Evolutionary conservation across 1,140 invertebrate genomes (phyloP).

Genomic region (Macrobrachium rosenbergii): DNA sequence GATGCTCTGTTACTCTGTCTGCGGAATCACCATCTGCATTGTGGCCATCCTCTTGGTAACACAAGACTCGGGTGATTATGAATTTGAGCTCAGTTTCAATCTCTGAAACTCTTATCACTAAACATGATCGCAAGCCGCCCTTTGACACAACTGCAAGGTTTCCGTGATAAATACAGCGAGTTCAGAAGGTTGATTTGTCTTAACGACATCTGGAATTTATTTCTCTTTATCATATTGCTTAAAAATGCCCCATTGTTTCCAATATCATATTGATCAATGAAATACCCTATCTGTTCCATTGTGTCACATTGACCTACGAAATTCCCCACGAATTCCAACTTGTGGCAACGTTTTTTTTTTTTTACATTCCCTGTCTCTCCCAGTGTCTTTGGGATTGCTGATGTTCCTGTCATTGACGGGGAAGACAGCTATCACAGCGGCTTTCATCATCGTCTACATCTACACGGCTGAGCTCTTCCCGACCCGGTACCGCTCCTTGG

Average conservation of each 20-base stretch:
- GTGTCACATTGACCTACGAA: not conserved
- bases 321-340: not conserved
- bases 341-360: too few species aligned
- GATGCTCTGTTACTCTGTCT: not conserved
- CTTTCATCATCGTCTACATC: slow-evolving; percentile 51
- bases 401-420: slow-evolving; percentile 10
- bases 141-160: too few species aligned
- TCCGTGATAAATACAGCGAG: too few species aligned
- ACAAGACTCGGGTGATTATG: too few species aligned
- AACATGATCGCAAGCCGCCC: too few species aligned
- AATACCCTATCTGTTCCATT: too few species aligned
- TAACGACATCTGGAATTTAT: not conserved
- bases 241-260: not conserved
- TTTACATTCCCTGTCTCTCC: not conserved
- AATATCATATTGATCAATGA: too few species aligned
- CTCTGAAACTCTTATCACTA: too few species aligned
- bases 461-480: slow-evolving; percentile 61
- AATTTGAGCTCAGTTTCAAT: too few species aligned
- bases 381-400: not conserved
- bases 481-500: slow-evolving; percentile 19
- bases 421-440: slow-evolving; percentile 44
- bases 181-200: too few species aligned
- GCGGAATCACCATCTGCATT: not conserved
- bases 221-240: not conserved
- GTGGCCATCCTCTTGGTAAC: too few species aligned